Base-by-base conservation (phyloP, 2,797 vertebrate species). In the Neostethus bicornis region DNA sequence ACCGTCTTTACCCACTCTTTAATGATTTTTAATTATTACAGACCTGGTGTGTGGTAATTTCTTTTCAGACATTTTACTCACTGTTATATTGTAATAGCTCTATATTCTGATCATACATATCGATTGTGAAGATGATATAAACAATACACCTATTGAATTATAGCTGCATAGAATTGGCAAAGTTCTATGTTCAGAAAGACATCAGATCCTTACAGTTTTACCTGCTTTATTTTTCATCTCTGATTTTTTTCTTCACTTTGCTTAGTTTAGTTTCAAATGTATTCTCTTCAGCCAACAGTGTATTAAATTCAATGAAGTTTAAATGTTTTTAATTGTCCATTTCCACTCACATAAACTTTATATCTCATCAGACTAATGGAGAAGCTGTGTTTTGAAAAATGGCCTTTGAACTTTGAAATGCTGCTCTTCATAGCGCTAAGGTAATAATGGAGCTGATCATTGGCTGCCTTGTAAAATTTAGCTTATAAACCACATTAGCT, bases 281-380 rank as follows among this genome's bases (percentile, higher is more conserved):
- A 19, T 43, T 41, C 41, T 24, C 23, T 1, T 56, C 26, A 2
- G 29, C 1, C 2, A 7, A 24, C 12, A 1, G 24, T 50, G 14
- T 42, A 32, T 21, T 20, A 21, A 44, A 51, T 5, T 16, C 2
- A 20, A 1, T 41, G 13, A 50, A 29, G 43, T 57, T 64, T n/a
- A n/a, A n/a, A n/a, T 49, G 13, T 51, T 63, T 10, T 4, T 60
- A 43, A 64, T 44, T 20, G 31, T 43, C 32, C 20, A 47, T 14
- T 48, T 51, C 43, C 38, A 34, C 69, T 63, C 49, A 53, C 31
- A 31, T 38, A 69, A 31, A 69, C 70, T 50, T 66, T 51, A 68
- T 47, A 32, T 53, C 58, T 80, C 59, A 75, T 82, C 75, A 73
- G 60, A 34, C 61, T 81, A 74, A 85, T 85, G 77, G 64, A 73